A percentile compares a stretch with the other conserved stretches of the same genome.
These are phyloP conservation scores for Jaculus jaculus DNA, from an alignment of 2,113 vertebrate species.

Conservation along the genomic window DNA sequence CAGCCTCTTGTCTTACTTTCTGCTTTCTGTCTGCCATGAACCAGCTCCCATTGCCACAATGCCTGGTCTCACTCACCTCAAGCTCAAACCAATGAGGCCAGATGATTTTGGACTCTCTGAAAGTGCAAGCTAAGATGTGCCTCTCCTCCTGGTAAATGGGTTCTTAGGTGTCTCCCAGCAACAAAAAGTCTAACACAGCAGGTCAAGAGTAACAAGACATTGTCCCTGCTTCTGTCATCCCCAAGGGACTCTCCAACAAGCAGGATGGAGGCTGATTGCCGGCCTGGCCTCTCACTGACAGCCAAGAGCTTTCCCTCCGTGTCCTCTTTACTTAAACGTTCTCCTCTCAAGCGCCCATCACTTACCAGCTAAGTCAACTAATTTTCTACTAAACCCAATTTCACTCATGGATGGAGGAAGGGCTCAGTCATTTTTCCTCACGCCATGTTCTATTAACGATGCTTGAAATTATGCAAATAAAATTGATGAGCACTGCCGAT, in stretches of 20 bases:
- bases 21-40: background rate
- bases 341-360: conserved; percentile 81
- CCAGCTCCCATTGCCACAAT: background rate
- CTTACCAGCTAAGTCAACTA: conserved; percentile 87
- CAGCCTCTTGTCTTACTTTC: background rate
- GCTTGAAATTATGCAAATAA: conserved; percentile 86
- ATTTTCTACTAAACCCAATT: conserved; percentile 87
- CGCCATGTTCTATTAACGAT: conserved; percentile 85
- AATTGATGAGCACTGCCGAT: conserved; percentile 70
- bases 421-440: conserved; percentile 79
- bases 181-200: background rate
- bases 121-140: background rate
- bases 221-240: background rate
- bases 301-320: background rate
- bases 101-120: background rate
- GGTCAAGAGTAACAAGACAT: fast-evolving
- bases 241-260: background rate
- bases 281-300: background rate
- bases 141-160: background rate
- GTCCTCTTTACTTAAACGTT: conserved; percentile 73
- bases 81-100: background rate
- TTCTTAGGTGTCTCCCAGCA: background rate
- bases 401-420: conserved; percentile 86
- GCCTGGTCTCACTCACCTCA: background rate
- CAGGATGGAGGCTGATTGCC: background rate